phyloP scores from a whole-genome alignment of 2,888 invertebrate genomes.

The Stenoptilia bipunctidactyla region DNA sequence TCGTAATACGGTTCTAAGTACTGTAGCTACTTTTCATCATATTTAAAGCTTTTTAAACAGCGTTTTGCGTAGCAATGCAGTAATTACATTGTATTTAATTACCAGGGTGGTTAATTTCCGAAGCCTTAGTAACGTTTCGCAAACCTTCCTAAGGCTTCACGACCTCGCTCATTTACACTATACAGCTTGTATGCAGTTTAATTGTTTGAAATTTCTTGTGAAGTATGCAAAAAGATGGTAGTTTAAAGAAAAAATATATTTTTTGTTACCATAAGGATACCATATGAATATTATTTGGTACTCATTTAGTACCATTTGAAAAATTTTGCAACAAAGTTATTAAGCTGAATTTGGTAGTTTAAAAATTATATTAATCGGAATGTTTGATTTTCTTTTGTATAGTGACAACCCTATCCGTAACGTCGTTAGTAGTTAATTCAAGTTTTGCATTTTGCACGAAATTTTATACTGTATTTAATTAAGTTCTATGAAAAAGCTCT shows the following conservation, averaged over 20 bases:
- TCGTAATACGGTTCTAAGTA: too few relatives aligned
- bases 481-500: constrained; percentile 38
- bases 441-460: constrained; percentile 51
- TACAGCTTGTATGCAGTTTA: constrained; percentile 46
- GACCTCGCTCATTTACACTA: constrained; percentile 61
- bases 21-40: too few relatives aligned
- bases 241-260: background rate
- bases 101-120: constrained; percentile 59
- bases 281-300: background rate
- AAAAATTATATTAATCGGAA: too few relatives aligned
- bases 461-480: constrained; percentile 51
- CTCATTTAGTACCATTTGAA: too few relatives aligned
- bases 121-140: constrained; percentile 32
- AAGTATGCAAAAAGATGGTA: background rate
- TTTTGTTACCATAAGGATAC: background rate
- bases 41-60: background rate
- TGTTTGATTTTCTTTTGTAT: background rate
- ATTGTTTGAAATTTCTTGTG: constrained; percentile 4
- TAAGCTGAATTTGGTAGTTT: too few relatives aligned
- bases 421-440: constrained; percentile 24
- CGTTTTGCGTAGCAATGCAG: constrained; percentile 14
- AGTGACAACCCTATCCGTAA: constrained; percentile 20
- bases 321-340: too few relatives aligned
- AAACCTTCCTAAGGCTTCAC: constrained; percentile 41
- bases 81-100: constrained; percentile 66